Evolutionary conservation across 2,113 vertebrate species (phyloP), one percentile per base, ranked within the genome.

Genomic region (Cynocephalus volans): DNA sequence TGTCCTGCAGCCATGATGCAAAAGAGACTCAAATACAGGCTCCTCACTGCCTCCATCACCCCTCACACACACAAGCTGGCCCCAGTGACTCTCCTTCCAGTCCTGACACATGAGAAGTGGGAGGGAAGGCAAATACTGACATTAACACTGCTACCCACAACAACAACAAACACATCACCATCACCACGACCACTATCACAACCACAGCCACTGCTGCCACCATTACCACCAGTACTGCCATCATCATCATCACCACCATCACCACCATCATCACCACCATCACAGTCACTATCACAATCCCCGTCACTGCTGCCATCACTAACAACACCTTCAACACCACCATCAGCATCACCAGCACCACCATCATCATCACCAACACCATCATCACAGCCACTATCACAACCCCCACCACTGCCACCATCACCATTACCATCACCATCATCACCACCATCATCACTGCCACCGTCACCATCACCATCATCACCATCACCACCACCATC

Each of bases 321-420:
- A 28, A 4, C 28, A 60, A 6, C 6, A 10, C 0, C 7, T 50
- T 2, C 6, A 36, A 0, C 45, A 41, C 1, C 36, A 19, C 0
- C 26, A 24, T 2, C 24, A 4, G 5, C 14, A 18, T 4, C 28
- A 28, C 11, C n/a, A 72, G 0, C 12, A 33, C 0, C 4, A 73
- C 0, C 13, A 10, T 1, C 8, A 2, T 0, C 21, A 41, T 0
- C 17, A 83, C 1, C 33, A 50, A 0, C 19, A 2, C 1, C 21
- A 33, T 1, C 36, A 17, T 1, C 7, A 73, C 1, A 31, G 62
- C 4, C 19, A 24, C 2, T 9, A 2, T 5, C 2, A 80, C 1
- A 23, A 28, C 2, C n/a, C 60, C 3, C 79, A 24, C 1, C 18
- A 69, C 0, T 24, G 52, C 1, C 45, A 26, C 0, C 45, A 45